A percentile compares a stretch with the other conserved stretches of the same genome.
Evolutionary conservation across 2,113 vertebrate genomes (phyloP).

Genomic region (Gobiocypris rarus): DNA sequence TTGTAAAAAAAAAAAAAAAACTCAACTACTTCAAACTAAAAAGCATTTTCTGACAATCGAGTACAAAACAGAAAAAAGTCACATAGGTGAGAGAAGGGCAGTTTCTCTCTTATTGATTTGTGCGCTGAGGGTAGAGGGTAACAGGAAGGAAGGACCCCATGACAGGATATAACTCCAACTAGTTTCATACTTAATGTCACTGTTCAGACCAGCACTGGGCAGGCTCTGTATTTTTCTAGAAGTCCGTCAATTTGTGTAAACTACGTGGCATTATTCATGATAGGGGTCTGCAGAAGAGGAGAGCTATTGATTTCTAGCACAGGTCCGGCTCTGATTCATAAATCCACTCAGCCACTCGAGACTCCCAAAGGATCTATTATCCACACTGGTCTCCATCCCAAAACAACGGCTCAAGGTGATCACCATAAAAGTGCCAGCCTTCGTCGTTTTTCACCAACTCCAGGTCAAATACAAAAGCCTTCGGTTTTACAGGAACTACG

Average conservation of each 20-base stretch:
- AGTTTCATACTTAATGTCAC: slow-evolving; percentile 28
- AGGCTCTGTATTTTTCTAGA: slow-evolving; percentile 73
- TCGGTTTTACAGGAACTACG: slow-evolving; percentile 38
- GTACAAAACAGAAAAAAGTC: neutral
- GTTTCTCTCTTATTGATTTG: slow-evolving; percentile 27
- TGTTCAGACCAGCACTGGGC: neutral
- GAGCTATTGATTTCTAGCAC: slow-evolving; percentile 77
- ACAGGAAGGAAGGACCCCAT: slow-evolving; percentile 2
- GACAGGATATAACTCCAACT: slow-evolving; percentile 32
- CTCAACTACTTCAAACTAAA: neutral
- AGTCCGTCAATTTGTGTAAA: slow-evolving; percentile 78
- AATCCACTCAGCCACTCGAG: slow-evolving; percentile 79
- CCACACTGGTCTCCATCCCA: slow-evolving; percentile 83
- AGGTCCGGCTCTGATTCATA: slow-evolving; percentile 71
- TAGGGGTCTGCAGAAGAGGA: slow-evolving; percentile 75
- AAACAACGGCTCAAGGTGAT: slow-evolving; percentile 83
- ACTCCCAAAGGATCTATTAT: slow-evolving; percentile 80
- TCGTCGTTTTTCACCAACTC: slow-evolving; percentile 61
- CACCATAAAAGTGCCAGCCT: slow-evolving; percentile 75
- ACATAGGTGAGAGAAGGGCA: neutral
- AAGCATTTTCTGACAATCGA: neutral
- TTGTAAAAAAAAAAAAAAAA: neutral
- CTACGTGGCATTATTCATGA: slow-evolving; percentile 72
- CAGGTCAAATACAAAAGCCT: slow-evolving; percentile 49
- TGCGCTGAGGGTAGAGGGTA: neutral